Evolutionary conservation across 2,797 vertebrate genomes (phyloP), one percentile per base, ranked within the genome.

Genomic region (Galagoides demidoff): DNA sequence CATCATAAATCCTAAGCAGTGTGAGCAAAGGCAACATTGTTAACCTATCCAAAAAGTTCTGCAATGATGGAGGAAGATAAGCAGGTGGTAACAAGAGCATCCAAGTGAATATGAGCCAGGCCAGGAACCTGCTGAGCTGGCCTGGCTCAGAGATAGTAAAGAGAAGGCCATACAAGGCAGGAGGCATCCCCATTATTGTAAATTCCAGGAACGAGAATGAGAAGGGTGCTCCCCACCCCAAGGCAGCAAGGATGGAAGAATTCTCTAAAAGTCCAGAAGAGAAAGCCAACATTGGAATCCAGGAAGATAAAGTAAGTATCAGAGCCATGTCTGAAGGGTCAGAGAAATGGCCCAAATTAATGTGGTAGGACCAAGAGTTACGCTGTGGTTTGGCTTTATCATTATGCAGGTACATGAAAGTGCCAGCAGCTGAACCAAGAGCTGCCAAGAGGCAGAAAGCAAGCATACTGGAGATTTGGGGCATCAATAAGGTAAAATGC

Each of bases 81-180:
- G 71, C 91, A 86, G 83, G 64, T 84, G 66, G 77, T 66, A 70
- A 79, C 66, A 22, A 91, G 83, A 57, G 68, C 81, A 31, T 81
- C 49, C 63, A 52, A 17, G 39, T 34, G 49, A 83, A 92, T 37
- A 34, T 78, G 82, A 92, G 57, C 61, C 90, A 79, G 63, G 66
- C 71, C n/a, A 52, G 89, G 31, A 73, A 66, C 85, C 68, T n/a
- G 78, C 90, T 17, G 25, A 57, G 25, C 66, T 16, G 17, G 49
- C 77, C 31, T 49, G 7, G 3, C 89, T 71, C 85, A 43, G 55
- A 68, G 37, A 5, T 9, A 7, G 20, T 27, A 57, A 37, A 0
- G 3, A 55, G 68, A 90, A 77, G 63, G 59, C 25, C 27, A 11
- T 13, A 0, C 2, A 12, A 77, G 64, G 73, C 29, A 31, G 52